These are phyloP conservation scores for Brachionus angularis DNA, from an alignment of 1,140 invertebrate species.

Conservation along the genomic window DNA sequence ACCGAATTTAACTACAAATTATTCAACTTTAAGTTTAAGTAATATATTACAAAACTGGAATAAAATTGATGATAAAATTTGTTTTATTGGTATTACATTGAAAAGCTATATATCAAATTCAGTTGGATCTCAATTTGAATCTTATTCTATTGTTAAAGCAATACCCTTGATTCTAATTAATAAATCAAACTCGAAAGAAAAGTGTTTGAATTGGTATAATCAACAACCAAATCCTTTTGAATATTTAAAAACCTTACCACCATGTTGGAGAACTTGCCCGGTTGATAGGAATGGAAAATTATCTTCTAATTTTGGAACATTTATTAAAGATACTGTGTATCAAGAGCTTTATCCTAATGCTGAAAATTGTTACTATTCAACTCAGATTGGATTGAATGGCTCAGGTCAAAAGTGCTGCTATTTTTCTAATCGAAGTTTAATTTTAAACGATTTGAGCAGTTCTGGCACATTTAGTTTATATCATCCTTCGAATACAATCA, in stretches of 20 bases:
- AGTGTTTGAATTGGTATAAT: neutral
- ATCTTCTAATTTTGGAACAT: no score
- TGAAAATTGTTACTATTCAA: neutral
- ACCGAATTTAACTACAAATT: neutral
- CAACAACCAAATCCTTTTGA: neutral
- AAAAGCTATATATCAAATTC: no score
- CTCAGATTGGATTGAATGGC: neutral
- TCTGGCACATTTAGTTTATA: neutral
- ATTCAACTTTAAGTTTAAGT: neutral
- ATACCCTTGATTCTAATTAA: neutral
- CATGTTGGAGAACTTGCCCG: conserved; percentile 3
- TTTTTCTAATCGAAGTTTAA: neutral
- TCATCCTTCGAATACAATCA: neutral
- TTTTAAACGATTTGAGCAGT: neutral
- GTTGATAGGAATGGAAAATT: no score
- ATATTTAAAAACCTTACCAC: neutral
- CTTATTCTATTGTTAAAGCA: neutral
- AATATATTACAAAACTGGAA: neutral
- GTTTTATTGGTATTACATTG: neutral
- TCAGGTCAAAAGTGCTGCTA: conserved; percentile 20
- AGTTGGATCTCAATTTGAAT: neutral
- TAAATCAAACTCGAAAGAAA: neutral
- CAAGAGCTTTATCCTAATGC: neutral
- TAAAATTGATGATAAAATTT: neutral
- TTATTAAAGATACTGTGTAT: neutral